A percentile compares a stretch with the other conserved stretches of the same genome.
Conservation (phyloP, 1,140 invertebrate species). For the Trichonephila inaurata region DNA sequence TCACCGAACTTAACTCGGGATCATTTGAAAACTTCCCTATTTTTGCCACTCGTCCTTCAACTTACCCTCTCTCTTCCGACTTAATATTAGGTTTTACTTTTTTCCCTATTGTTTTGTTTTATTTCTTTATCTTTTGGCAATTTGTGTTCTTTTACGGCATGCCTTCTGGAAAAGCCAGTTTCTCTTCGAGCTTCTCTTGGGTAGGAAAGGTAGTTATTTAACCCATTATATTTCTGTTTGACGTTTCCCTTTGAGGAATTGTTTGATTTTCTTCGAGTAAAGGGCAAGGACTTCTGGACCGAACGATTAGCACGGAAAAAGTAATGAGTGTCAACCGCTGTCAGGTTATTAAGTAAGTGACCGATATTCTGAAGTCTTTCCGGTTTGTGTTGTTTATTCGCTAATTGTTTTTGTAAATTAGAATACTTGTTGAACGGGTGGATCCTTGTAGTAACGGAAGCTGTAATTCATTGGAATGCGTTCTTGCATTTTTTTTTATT, state of each 20-base stretch:
- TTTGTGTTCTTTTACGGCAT: neutral
- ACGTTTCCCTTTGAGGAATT: neutral
- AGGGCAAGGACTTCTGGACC: neutral
- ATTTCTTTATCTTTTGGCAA: neutral
- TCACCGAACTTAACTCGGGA: conserved; percentile 65
- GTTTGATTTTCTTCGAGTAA: neutral
- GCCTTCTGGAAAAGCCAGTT: conserved; percentile 51
- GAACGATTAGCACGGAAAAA: neutral
- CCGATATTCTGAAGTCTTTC: conserved; percentile 34
- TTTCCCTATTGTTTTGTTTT: conserved; percentile 14
- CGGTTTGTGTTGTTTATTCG: neutral
- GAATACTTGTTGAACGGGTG: too few species aligned
- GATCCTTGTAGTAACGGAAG: too few species aligned
- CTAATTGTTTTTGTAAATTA: neutral
- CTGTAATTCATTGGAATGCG: too few species aligned
- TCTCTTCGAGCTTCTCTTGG: neutral
- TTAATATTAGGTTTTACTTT: neutral
- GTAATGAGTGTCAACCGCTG: neutral
- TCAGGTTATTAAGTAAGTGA: conserved; percentile 5
- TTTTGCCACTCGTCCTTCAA: conserved; percentile 33
- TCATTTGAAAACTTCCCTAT: neutral
- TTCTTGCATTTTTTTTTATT: too few species aligned
- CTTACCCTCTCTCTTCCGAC: neutral
- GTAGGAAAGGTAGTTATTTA: neutral
- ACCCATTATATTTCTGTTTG: neutral